phyloP scores from a whole-genome alignment of 2,888 invertebrate genomes.

The Aphodius sticticus region DNA sequence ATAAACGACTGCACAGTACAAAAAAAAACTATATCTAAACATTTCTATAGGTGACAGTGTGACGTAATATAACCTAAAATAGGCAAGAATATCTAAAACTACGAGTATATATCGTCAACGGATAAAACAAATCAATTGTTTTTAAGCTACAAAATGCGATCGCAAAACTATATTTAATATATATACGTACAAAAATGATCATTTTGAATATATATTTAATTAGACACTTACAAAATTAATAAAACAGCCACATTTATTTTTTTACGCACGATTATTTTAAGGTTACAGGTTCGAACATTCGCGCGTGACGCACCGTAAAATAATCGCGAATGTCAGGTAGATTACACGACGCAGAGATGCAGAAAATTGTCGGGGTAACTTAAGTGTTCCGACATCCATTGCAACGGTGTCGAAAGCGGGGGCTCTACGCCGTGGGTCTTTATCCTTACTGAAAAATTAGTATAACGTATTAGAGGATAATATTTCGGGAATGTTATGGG shows the following conservation, averaged over 20 bases:
- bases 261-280: neutral
- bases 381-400: constrained; percentile 97
- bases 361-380: constrained; percentile 99
- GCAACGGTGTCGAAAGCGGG: constrained; percentile 87
- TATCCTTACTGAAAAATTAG: constrained; percentile 67
- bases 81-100: neutral
- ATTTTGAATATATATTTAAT: neutral
- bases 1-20: neutral
- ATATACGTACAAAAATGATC: neutral
- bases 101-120: neutral
- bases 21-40: neutral
- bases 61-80: neutral
- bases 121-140: neutral
- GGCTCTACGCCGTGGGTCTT: constrained; percentile 91
- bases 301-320: neutral
- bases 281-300: neutral
- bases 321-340: neutral
- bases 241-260: constrained; percentile 19
- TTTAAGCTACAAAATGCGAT: neutral
- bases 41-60: neutral
- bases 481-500: neutral
- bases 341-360: constrained; percentile 71
- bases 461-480: neutral
- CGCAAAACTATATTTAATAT: neutral
- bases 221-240: constrained; percentile 7